Evolutionary conservation across 2,113 vertebrate genomes (phyloP), one percentile per base, ranked within the genome.

Genomic region (Larimichthys polyactis): DNA sequence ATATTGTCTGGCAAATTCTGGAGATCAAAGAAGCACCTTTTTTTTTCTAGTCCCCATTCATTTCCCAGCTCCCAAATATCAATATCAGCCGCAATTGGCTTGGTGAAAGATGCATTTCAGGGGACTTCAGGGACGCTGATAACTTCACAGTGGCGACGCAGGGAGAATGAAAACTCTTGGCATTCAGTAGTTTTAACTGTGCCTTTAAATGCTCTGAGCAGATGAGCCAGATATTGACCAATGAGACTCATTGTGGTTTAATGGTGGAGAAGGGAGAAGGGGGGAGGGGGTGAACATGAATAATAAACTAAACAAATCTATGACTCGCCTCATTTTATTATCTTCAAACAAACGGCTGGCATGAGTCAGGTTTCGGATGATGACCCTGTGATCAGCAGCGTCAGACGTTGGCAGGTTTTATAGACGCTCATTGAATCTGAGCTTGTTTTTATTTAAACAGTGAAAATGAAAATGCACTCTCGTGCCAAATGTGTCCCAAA

Each of bases 341-440:
- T 58, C 22, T n/a, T 40, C 22, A 36, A 57, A 63, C 48, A 66
- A 67, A 75, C 0, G 27, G 48, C 12, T 2, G 8, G 5, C 29
- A 16, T n/a, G 54, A 68, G 55, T 71, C 78, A 44, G 65, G 55
- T 78, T 87, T 73, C 59, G 55, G 29, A 51, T 20, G 52, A 79
- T 10, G 20, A 46, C 7, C 2, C 14, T 32, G 48, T 24, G 22
- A 79, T 68, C 7, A 72, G 15, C 20, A 16, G 55, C 22, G 32
- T 22, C 60, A 36, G 7, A 12, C 46, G n/a, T 48, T 58, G 3
- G 3, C 57, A 55, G 20, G 49, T 40, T 71, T 60, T 11, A 60
- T 69, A 8, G 29, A 2, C 43, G 46, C 12, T 0, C n/a, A 27
- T 70, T 43, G 20, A 2, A 72, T n/a, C 19, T 17, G 36, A 8